Evolutionary conservation across 1,140 invertebrate genomes (phyloP).

Genomic region (Papilio machaon): DNA sequence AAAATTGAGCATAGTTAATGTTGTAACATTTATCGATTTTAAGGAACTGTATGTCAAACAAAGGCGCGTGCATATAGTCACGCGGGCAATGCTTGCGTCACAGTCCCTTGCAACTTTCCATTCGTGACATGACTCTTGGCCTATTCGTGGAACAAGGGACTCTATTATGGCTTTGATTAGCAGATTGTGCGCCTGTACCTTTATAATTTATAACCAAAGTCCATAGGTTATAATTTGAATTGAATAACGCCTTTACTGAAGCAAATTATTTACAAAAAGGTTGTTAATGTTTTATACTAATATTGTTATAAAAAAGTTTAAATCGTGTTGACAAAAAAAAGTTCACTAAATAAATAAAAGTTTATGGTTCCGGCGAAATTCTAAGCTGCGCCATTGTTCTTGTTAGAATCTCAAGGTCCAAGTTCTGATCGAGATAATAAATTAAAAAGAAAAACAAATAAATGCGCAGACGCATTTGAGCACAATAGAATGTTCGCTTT

Average conservation of each 20-base stretch:
- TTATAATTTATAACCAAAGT: conserved; percentile 14
- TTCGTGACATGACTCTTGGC: conserved; percentile 38
- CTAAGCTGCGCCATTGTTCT: not conserved
- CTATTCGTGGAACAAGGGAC: conserved; percentile 34
- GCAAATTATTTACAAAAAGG: not conserved
- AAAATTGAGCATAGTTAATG: not conserved
- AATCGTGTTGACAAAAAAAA: not conserved
- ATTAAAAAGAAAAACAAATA: not conserved
- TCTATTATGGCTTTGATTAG: conserved; percentile 26
- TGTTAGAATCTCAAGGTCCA: not conserved
- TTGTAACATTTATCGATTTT: conserved; percentile 28
- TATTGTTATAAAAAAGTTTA: too few relatives aligned
- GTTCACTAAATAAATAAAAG: not conserved
- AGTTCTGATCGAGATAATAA: not conserved
- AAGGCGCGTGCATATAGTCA: conserved; percentile 35
- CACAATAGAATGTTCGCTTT: conserved; percentile 27
- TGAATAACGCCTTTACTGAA: not conserved
- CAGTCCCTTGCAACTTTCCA: conserved; percentile 39
- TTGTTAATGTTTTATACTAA: too few relatives aligned
- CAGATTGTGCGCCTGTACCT: conserved; percentile 3
- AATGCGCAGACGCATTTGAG: conserved; percentile 19
- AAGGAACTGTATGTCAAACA: conserved; percentile 27
- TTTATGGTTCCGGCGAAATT: not conserved
- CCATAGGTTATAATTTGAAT: not conserved
- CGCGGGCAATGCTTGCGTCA: conserved; percentile 36